Evolutionary conservation across 2,888 invertebrate species (phyloP).

Genomic region (Cyrtodaria siliqua): DNA sequence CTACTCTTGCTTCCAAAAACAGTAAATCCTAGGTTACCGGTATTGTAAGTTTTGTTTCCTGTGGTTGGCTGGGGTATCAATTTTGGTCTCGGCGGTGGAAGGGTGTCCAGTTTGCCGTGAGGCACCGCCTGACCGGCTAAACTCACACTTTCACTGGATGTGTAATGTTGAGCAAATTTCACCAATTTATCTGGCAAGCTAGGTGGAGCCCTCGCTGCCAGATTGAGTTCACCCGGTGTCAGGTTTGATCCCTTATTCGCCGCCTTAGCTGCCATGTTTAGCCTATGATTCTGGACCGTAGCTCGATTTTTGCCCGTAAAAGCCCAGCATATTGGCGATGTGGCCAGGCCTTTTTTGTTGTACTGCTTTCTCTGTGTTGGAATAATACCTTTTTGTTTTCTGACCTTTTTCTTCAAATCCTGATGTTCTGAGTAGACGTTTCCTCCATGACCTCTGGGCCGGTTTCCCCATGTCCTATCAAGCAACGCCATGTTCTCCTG

Average conservation of each 20-base stretch:
- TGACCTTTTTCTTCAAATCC: slow-evolving; percentile 2
- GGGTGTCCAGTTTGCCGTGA: slow-evolving; percentile 29
- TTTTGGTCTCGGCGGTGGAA: slow-evolving; percentile 32
- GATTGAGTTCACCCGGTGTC: slow-evolving; percentile 39
- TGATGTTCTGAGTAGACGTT: not conserved
- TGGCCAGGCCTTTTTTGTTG: slow-evolving; percentile 29
- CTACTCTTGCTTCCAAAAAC: slow-evolving; percentile 57
- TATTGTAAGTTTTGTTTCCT: not conserved
- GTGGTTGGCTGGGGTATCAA: slow-evolving; percentile 3
- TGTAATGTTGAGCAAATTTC: slow-evolving; percentile 50
- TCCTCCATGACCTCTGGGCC: not conserved
- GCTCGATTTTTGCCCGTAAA: slow-evolving; percentile 69
- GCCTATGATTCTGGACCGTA: slow-evolving; percentile 69
- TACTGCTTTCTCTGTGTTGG: slow-evolving; percentile 10
- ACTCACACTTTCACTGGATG: slow-evolving; percentile 41
- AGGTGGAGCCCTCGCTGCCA: slow-evolving; percentile 40
- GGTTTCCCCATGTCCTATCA: not conserved
- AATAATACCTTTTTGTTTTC: slow-evolving; percentile 17
- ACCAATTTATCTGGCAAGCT: slow-evolving; percentile 24
- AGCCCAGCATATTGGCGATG: slow-evolving; percentile 62
- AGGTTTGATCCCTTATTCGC: slow-evolving; percentile 30
- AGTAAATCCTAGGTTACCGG: slow-evolving; percentile 26
- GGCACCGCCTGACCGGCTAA: slow-evolving; percentile 28
- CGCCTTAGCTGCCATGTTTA: slow-evolving; percentile 52
- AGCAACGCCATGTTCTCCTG: not conserved